Evolutionary conservation across 2,888 invertebrate genomes (phyloP), one percentile per base, ranked within the genome.

Genomic region (Yponomeuta evonymella): DNA sequence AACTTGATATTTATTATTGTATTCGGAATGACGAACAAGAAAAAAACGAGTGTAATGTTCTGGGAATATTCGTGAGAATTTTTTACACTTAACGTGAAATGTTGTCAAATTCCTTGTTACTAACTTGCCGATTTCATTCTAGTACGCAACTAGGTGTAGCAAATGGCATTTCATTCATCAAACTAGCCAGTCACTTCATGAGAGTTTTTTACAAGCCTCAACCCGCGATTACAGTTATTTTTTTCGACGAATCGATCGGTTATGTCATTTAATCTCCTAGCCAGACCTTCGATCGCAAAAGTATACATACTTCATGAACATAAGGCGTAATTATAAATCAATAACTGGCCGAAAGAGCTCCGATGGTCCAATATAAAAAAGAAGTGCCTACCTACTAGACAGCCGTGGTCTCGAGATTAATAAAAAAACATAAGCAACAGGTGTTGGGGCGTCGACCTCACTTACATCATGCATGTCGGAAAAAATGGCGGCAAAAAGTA

Each of bases 301-400:
- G 30, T 5, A 29, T 33, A 71, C 58, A 67, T 48, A 33, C 67
- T n/a, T 15, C 23, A 10, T 5, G 12, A 66, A 67, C 58, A 58
- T 67, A 67, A n/a, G 67, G 33, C 67, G 66, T 70, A 74, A 80
- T 79, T 81, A 84, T 85, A 85, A 84, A 86, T 86, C 84, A 86
- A 86, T 84, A 86, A 85, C 78, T 78, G 63, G 66, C 48, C 43
- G 36, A 67, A n/a, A 48, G 30, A 79, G 78, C 43, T 79, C 79
- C 81, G 72, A 83, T 80, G 83, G 82, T 76, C 78, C 76, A 73
- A 75, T 78, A 81, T 79, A 86, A 87, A 87, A 87, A 86, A 80
- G 79, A 78, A 82, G 79, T 80, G 82, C 83, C 83, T 82, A 83
- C 84, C 85, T 84, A 81, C 85, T 82, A 82, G 81, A 81, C 82